A percentile compares a stretch with the other conserved stretches of the same genome.
Conservation (phyloP, 2,797 vertebrate species). For the Artibeus lituratus region DNA sequence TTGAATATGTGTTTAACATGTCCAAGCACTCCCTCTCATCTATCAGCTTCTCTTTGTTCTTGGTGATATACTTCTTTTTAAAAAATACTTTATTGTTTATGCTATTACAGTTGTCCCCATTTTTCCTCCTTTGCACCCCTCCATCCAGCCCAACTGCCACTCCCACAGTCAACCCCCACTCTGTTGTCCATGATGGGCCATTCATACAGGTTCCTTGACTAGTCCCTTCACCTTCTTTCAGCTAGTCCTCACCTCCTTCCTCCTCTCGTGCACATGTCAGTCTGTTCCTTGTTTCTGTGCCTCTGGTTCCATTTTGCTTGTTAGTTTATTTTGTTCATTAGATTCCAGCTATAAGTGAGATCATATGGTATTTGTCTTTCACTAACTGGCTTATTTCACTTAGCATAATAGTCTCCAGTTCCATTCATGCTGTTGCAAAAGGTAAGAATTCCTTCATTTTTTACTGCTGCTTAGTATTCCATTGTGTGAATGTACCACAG, state of each 20-base stretch:
- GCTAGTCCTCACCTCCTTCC: not conserved
- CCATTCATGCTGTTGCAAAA: too few species aligned
- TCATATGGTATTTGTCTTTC: not conserved
- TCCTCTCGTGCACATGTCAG: not conserved
- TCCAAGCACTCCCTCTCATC: not conserved
- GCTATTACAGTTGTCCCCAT: not conserved
- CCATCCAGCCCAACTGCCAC: not conserved
- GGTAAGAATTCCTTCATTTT: too few species aligned
- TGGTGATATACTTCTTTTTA: not conserved
- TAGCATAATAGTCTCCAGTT: too few species aligned
- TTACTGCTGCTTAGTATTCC: too few species aligned
- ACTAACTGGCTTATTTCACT: not conserved
- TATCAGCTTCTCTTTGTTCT: not conserved
- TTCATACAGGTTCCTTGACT: not conserved
- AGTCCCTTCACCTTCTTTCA: not conserved
- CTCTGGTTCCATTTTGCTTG: not conserved
- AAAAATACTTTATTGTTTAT: not conserved
- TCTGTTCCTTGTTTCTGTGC: not conserved
- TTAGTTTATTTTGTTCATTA: too few species aligned
- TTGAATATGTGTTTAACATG: not conserved
- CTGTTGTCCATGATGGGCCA: not conserved
- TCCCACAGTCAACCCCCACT: not conserved
- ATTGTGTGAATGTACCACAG: too few species aligned
- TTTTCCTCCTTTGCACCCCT: not conserved
- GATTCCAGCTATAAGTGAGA: not conserved